These are phyloP conservation scores for Ceuthmochares aereus DNA, from an alignment of 2,113 vertebrate genomes.

Conservation along the genomic window DNA sequence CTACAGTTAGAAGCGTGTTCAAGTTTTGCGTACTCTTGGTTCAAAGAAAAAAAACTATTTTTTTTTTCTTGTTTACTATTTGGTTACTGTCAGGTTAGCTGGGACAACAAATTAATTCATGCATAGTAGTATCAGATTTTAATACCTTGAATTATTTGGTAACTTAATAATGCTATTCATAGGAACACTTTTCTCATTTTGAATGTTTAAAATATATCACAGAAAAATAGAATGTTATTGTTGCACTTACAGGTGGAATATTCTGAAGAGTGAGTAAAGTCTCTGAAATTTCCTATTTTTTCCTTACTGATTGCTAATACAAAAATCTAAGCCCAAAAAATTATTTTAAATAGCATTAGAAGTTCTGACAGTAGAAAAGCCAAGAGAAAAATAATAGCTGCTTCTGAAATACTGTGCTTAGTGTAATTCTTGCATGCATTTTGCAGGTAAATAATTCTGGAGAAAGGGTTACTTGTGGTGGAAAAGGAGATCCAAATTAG, in stretches of 20 bases:
- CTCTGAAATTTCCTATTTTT: neutral
- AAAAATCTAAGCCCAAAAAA: neutral
- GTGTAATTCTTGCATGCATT: neutral
- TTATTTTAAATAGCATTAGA: neutral
- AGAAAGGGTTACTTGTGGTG: neutral
- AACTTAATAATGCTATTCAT: neutral
- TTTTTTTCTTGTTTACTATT: neutral
- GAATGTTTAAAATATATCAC: neutral
- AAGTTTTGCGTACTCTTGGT: neutral
- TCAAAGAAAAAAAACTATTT: neutral
- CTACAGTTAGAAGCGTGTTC: neutral
- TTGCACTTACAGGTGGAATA: neutral
- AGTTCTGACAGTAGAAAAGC: neutral
- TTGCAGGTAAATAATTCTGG: too few relatives aligned
- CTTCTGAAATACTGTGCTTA: neutral
- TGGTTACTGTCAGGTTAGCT: neutral
- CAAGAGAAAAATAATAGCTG: neutral
- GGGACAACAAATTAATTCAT: neutral
- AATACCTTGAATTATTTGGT: neutral
- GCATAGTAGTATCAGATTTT: neutral
- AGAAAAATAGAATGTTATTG: neutral
- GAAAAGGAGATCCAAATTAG: neutral
- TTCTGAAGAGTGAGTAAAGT: neutral
- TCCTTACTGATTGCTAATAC: neutral
- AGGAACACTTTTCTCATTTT: neutral